phyloP scores from a whole-genome alignment of 2,113 vertebrate species.

The Ammospiza caudacuta region DNA sequence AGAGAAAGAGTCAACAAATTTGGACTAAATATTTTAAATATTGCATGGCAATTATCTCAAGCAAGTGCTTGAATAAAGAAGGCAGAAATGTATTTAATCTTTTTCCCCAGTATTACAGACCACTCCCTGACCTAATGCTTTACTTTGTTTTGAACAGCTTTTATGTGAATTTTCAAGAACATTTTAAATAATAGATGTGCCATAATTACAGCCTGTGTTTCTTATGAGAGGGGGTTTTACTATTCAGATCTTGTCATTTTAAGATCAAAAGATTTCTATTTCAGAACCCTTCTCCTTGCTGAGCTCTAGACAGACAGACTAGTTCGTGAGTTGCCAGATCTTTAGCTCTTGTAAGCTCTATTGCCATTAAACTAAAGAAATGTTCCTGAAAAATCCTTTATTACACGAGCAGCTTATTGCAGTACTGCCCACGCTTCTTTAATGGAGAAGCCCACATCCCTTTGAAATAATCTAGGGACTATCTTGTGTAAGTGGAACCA shows the following conservation, averaged over 20 bases:
- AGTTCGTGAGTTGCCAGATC: background rate
- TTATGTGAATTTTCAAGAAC: slow-evolving; percentile 36
- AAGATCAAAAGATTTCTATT: slow-evolving; percentile 65
- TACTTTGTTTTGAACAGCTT: slow-evolving; percentile 32
- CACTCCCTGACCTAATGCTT: slow-evolving; percentile 15
- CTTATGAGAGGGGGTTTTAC: slow-evolving; percentile 40
- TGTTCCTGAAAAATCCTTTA: slow-evolving; percentile 21
- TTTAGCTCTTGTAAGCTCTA: background rate
- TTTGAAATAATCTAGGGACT: background rate
- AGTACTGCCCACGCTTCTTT: background rate
- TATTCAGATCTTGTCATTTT: slow-evolving; percentile 61
- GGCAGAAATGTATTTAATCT: background rate
- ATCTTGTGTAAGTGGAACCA: background rate
- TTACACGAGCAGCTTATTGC: background rate
- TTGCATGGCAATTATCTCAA: background rate
- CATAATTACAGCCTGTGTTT: slow-evolving; percentile 62
- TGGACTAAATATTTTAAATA: background rate
- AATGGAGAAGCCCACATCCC: background rate
- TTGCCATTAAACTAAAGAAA: background rate
- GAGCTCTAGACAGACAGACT: slow-evolving; percentile 51
- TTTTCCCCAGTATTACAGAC: background rate
- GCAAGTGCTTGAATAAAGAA: background rate
- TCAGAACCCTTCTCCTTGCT: slow-evolving; percentile 39
- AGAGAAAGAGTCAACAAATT: background rate
- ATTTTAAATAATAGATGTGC: slow-evolving; percentile 60